Evolutionary conservation across 2,888 invertebrate species (phyloP), one percentile per base, ranked within the genome.

Genomic region (Ectemnius continuus): DNA sequence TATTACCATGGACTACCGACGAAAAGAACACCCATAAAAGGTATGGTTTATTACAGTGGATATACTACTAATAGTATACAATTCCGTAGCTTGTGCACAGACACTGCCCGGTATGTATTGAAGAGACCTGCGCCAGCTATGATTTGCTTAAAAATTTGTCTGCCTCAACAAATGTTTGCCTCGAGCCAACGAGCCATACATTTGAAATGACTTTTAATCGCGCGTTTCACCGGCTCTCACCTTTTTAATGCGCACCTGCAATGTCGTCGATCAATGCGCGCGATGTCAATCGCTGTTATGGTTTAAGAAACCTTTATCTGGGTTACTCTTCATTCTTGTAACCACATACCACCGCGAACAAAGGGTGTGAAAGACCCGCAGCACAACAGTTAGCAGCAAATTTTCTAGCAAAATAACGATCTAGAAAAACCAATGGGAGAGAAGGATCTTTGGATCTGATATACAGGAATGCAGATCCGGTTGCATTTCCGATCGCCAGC

Each of bases 11-110:
- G 94, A 70, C 95, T 95, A 8, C 94, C 95, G 23, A 94, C 94
- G 64, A 96, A 96, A 91, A 93, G 96, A 80, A 94, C 96, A 6
- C 97, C 97, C 18, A 96, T 97, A 67, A 94, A 95, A 93, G 96
- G 95, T 95, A 92, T 83, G 87, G 77, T 86, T 76, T 70, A 81
- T 86, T 80, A 82, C 82, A 84, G 81, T 82, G 82, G 81, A 82
- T 84, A 78, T 36, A 80, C 82, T 85, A 86, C 79, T 78, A 84
- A 89, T 87, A 89, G 89, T 85, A 86, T 88, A 85, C 85, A 89
- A 89, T 90, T 90, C 89, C 90, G 90, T 91, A 90, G 91, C 90
- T 87, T 86, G 86, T 87, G 87, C 88, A 88, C 88, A 85, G 85
- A 87, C 85, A 87, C 85, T 87, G 85, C 74, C 81, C 84, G 90